phyloP scores from a whole-genome alignment of 2,113 vertebrate genomes.

The Glaucomys volans region DNA sequence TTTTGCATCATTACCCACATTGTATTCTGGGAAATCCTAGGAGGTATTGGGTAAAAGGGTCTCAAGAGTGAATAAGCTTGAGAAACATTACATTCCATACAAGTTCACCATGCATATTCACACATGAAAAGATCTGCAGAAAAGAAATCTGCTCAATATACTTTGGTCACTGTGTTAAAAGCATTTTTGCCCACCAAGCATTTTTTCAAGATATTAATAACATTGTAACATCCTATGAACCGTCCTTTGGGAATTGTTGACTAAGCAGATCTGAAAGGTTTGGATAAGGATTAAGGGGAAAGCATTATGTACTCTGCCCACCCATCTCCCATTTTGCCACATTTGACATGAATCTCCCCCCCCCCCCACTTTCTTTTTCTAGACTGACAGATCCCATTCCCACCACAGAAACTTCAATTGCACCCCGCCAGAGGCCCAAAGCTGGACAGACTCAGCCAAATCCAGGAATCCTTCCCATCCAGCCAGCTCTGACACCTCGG shows the following conservation, averaged over 20 bases:
- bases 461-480: constrained; percentile 96
- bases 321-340: background rate
- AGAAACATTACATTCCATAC: background rate
- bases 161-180: background rate
- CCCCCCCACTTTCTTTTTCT: constrained; percentile 6
- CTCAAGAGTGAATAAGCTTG: background rate
- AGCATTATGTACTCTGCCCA: background rate
- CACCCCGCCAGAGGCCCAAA: constrained; percentile 97
- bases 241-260: background rate
- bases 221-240: background rate
- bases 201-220: constrained; percentile 11
- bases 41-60: background rate
- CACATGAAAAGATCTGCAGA: background rate
- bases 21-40: constrained; percentile 29
- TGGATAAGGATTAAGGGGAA: background rate
- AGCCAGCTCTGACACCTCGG: constrained; percentile 95
- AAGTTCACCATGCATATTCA: background rate
- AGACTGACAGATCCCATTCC: constrained; percentile 97
- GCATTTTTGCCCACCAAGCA: background rate
- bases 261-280: constrained; percentile 23
- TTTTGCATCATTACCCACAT: background rate
- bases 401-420: constrained; percentile 97
- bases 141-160: background rate
- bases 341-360: constrained; percentile 25
- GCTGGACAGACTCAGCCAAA: constrained; percentile 96